phyloP scores from a whole-genome alignment of 1,140 invertebrate genomes.

The Saccostrea echinata region DNA sequence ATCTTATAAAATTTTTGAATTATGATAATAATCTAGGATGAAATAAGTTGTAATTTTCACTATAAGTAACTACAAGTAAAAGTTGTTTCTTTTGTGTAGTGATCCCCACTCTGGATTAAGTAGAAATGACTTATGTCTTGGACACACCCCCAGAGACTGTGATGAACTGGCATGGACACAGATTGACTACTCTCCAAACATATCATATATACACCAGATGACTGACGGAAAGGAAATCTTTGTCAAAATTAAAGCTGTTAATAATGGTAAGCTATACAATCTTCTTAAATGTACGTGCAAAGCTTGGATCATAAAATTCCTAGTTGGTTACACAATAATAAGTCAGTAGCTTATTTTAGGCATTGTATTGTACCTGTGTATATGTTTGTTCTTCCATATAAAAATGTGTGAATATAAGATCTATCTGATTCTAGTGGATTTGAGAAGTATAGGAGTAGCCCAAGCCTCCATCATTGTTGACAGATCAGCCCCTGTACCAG shows the following conservation, averaged over 20 bases:
- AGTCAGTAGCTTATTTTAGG: too few relatives aligned
- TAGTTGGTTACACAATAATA: too few relatives aligned
- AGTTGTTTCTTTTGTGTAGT: slow-evolving; percentile 41
- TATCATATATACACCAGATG: slow-evolving; percentile 52
- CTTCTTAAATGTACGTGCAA: too few relatives aligned
- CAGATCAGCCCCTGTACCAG: slow-evolving; percentile 55
- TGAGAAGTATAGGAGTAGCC: slow-evolving; percentile 55
- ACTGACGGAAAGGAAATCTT: slow-evolving; percentile 64
- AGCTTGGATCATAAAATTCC: too few relatives aligned
- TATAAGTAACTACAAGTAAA: background rate
- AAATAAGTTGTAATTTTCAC: background rate
- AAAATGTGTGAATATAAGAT: background rate
- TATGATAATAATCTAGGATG: background rate
- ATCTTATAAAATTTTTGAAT: background rate
- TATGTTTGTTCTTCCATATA: too few relatives aligned
- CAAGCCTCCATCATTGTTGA: slow-evolving; percentile 61
- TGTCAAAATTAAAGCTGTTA: slow-evolving; percentile 63
- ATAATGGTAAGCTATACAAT: slow-evolving; percentile 59
- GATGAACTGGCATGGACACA: slow-evolving; percentile 56
- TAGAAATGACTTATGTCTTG: slow-evolving; percentile 61
- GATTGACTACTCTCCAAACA: background rate
- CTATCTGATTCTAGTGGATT: slow-evolving; percentile 54
- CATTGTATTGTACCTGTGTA: too few relatives aligned
- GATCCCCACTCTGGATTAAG: slow-evolving; percentile 66
- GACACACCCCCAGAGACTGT: slow-evolving; percentile 59